phyloP scores from a whole-genome alignment of 2,888 invertebrate species.

The Bombylius discolor region DNA sequence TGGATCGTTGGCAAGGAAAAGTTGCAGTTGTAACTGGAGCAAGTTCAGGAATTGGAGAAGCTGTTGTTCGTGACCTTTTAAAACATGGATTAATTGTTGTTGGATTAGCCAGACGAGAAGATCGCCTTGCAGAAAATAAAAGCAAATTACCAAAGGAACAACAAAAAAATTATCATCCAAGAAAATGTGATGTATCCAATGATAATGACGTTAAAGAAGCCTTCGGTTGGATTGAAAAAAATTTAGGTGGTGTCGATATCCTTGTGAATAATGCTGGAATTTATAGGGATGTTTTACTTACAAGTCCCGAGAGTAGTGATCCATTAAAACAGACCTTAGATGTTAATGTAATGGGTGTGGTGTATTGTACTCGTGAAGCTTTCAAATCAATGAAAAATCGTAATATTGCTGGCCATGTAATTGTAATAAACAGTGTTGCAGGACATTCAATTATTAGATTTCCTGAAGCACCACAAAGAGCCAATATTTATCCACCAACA shows the following conservation, averaged over 20 bases:
- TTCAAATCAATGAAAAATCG: slow-evolving; percentile 36
- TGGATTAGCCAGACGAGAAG: slow-evolving; percentile 40
- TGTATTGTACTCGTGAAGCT: slow-evolving; percentile 38
- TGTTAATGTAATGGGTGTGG: slow-evolving; percentile 37
- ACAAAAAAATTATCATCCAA: slow-evolving; percentile 28
- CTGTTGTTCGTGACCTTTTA: slow-evolving; percentile 34
- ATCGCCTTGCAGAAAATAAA: slow-evolving; percentile 27
- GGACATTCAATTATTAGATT: slow-evolving; percentile 23
- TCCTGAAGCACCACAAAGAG: slow-evolving; percentile 19
- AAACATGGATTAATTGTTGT: slow-evolving; percentile 41
- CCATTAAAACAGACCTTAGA: slow-evolving; percentile 30
- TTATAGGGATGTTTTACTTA: slow-evolving; percentile 1
- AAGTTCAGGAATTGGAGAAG: slow-evolving; percentile 47
- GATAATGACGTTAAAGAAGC: slow-evolving; percentile 41
- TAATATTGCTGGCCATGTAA: slow-evolving; percentile 39
- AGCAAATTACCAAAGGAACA: slow-evolving; percentile 20
- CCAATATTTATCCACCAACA: slow-evolving; percentile 29
- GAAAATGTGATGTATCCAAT: slow-evolving; percentile 40
- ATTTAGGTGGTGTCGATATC: slow-evolving; percentile 43
- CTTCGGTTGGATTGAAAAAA: slow-evolving; percentile 38
- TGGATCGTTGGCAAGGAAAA: slow-evolving; percentile 47
- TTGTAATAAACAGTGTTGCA: slow-evolving; percentile 36
- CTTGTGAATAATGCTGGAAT: slow-evolving; percentile 45
- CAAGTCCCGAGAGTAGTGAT: slow-evolving; percentile 16
- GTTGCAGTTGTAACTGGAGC: slow-evolving; percentile 50